Percentiles rank a stretch among this genome's conserved stretches.
These are phyloP conservation scores for Agonum fuliginosum DNA, from an alignment of 2,888 invertebrate genomes.

Conservation along the genomic window DNA sequence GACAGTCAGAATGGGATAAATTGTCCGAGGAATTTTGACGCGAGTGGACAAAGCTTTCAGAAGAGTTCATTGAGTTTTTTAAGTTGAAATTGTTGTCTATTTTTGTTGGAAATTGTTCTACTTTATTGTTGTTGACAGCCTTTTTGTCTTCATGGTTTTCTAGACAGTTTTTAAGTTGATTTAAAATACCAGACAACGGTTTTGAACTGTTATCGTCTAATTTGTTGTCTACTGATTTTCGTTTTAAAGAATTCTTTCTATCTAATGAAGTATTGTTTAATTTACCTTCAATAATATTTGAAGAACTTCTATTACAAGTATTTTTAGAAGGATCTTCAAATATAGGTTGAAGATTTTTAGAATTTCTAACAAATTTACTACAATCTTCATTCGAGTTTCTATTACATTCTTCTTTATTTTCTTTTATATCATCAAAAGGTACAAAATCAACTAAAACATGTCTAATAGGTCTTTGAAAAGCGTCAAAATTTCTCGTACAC, in stretches of 20 bases:
- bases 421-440: too few relatives aligned
- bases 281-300: not conserved
- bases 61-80: too few relatives aligned
- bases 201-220: not conserved
- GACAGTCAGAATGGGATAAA: not conserved
- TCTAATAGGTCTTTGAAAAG: not conserved
- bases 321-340: not conserved
- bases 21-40: not conserved
- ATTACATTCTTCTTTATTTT: not conserved
- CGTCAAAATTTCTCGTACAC: not conserved
- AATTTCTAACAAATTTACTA: not conserved
- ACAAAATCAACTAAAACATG: constrained; percentile 6
- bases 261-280: constrained; percentile 3
- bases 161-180: constrained; percentile 26
- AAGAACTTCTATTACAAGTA: not conserved
- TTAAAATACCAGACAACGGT: not conserved
- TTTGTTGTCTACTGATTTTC: not conserved
- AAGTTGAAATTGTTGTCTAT: too few relatives aligned
- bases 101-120: too few relatives aligned
- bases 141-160: constrained; percentile 14
- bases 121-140: not conserved
- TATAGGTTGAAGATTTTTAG: not conserved
- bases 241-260: too few relatives aligned
- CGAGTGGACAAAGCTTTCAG: too few relatives aligned
- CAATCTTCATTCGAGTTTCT: not conserved